Evolutionary conservation across 2,113 vertebrate genomes (phyloP).

Genomic region (Vimba vimba): DNA sequence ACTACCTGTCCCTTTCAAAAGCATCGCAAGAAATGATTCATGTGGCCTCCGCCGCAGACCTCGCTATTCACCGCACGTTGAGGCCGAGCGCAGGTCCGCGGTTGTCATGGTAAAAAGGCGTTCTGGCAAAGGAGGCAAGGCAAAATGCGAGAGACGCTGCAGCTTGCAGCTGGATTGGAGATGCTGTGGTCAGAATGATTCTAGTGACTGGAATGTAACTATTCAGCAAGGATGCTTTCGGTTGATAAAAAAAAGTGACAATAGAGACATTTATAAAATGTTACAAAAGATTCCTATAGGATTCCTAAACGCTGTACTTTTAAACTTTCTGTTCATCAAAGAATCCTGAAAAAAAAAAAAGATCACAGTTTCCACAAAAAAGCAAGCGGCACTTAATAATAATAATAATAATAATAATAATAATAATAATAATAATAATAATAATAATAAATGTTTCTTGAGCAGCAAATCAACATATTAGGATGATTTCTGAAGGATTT

Average conservation of each 20-base stretch:
- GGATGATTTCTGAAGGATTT: not conserved
- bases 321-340: no score
- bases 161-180: not conserved
- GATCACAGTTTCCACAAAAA: no score
- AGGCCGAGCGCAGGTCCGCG: constrained; percentile 33
- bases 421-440: no score
- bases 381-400: no score
- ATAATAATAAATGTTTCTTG: no score
- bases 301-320: no score
- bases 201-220: not conserved
- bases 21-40: constrained; percentile 43
- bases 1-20: constrained; percentile 44
- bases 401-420: no score
- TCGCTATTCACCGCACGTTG: constrained; percentile 56
- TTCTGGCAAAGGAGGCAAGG: constrained; percentile 15
- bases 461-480: not conserved
- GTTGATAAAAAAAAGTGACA: not conserved
- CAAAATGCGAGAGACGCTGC: not conserved
- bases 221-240: no score
- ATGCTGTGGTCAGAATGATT: not conserved
- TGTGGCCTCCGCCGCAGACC: constrained; percentile 45
- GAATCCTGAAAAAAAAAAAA: no score
- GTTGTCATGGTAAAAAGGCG: constrained; percentile 60
- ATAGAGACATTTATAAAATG: not conserved
- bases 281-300: not conserved